Evolutionary conservation across 2,797 vertebrate genomes (phyloP), one percentile per base, ranked within the genome.

Genomic region (Pteropus rufus): DNA sequence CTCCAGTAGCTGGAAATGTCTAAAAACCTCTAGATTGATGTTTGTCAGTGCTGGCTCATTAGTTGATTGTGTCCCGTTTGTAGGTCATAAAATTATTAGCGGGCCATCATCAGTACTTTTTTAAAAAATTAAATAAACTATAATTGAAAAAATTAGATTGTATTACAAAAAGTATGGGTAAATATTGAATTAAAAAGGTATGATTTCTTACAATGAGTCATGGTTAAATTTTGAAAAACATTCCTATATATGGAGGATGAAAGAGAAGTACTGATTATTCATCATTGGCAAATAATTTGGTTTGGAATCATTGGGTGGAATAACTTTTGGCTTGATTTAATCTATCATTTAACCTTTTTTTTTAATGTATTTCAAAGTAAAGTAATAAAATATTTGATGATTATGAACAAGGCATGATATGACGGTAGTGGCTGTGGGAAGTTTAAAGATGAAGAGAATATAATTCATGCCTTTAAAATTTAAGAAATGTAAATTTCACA

Each of bases 401-500:
- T 89, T 92, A 77, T 41, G 18, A 95, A 49, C 41, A 75, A 84
- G 19, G 39, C 1, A 41, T 87, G n/a, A 69, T 65, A 24, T 65
- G 29, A 85, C 44, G 7, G 36, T 79, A 41, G 31, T 31, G 49
- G 24, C 31, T 84, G 29, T 75, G 39, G 64, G 16, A 9, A 90
- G 8, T 88, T 94, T 96, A 72, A 91, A 93, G 94, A 67, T 54
- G 46, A 93, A 90, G 80, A 75, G 52, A 52, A 62, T 72, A 73
- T 62, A 76, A 67, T 56, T 72, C 11, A 72, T 44, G 29, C 7
- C n/a, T 91, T 88, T 39, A 93, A 85, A 89, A 65, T 82, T 84
- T 84, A 89, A 93, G 67, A 91, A 72, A 72, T 85, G 21, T 14
- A 49, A 76, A 69, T 75, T 84, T 94, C 56, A 81, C 23, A 58